Percentiles rank a stretch among this genome's conserved stretches.
Conservation (phyloP, 2,888 invertebrate species). For the Eupithecia tripunctaria region DNA sequence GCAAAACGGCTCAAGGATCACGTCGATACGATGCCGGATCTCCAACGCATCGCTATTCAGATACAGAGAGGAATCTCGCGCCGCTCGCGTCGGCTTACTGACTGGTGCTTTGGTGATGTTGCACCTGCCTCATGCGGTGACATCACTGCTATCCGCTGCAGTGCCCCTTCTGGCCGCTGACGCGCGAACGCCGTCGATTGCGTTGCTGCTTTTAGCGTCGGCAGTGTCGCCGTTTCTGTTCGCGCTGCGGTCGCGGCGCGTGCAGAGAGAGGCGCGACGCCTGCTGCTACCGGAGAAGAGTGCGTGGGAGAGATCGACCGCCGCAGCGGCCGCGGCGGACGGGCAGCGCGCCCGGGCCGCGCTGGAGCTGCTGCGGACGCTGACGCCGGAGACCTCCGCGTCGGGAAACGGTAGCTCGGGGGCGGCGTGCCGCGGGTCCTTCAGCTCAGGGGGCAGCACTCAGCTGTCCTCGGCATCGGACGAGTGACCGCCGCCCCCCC, state of each 20-base stretch:
- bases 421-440: constrained; percentile 85
- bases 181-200: constrained; percentile 78
- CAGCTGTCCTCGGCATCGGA: constrained; percentile 86
- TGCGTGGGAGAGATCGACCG: constrained; percentile 82
- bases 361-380: constrained; percentile 71
- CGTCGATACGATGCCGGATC: constrained; percentile 90
- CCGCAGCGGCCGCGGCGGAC: constrained; percentile 84
- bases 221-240: constrained; percentile 90
- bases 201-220: constrained; percentile 85
- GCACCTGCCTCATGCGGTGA: constrained; percentile 87
- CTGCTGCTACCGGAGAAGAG: constrained; percentile 73
- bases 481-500: constrained; percentile 77
- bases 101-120: constrained; percentile 90
- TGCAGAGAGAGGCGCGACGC: constrained; percentile 79
- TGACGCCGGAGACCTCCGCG: constrained; percentile 67
- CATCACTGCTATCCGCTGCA: constrained; percentile 68
- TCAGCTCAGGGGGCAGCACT: constrained; percentile 86
- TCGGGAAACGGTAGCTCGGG: constrained; percentile 78
- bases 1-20: constrained; percentile 86
- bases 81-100: constrained; percentile 89
- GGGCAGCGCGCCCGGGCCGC: constrained; percentile 79
- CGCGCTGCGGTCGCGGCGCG: constrained; percentile 89
- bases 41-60: constrained; percentile 93
- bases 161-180: constrained; percentile 81
- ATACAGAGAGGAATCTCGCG: constrained; percentile 94